Base-by-base conservation (phyloP, 2,888 invertebrate species). In the Gisinianus flammeolus region DNA sequence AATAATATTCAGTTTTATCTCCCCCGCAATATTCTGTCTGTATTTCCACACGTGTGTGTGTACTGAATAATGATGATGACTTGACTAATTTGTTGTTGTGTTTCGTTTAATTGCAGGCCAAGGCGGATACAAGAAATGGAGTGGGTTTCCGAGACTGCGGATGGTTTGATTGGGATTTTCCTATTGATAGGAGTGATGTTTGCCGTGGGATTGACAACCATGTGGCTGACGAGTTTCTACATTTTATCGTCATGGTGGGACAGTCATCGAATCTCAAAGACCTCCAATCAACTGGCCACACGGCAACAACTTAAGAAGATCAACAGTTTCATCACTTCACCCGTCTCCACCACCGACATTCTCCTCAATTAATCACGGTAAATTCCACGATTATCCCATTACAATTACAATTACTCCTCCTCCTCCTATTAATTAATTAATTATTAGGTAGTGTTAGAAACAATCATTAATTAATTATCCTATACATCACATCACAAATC, bases 151-250 rank as follows among this genome's bases (percentile, higher is more conserved):
- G 16, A 68, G 22, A 35, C 68, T 24, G 5, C 33, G 16, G 33
- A 68, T 35, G 68, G n/a, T 12, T 31, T 68, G 5, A 35, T 35
- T 16, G 68, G 68, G 8, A 68, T 68, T 35, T 22, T 68, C n/a
- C 19, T 19, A 30, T 35, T 35, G n/a, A 8, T 68, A 16, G 68
- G 68, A 16, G 8, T 16, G n/a, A 35, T 68, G 22, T 68, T 68
- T 31, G 33, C 35, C 10, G 22, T 68, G 19, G 68, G 68, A 22
- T 35, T 68, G 4, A 12, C 33, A 1, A 68, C 33, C 31, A 68
- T 68, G 68, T 68, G 68, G 68, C 8, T 68, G 19, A 30, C 31
- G 5, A 22, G 31, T 6, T 68, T 68, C n/a, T 10, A 31, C 68
- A 68, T 68, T 68, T 31, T 35, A 35, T 1, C 3, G 1, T 22